Evolutionary conservation across 2,888 invertebrate species (phyloP).

Genomic region (Lasioglossum vierecki): DNA sequence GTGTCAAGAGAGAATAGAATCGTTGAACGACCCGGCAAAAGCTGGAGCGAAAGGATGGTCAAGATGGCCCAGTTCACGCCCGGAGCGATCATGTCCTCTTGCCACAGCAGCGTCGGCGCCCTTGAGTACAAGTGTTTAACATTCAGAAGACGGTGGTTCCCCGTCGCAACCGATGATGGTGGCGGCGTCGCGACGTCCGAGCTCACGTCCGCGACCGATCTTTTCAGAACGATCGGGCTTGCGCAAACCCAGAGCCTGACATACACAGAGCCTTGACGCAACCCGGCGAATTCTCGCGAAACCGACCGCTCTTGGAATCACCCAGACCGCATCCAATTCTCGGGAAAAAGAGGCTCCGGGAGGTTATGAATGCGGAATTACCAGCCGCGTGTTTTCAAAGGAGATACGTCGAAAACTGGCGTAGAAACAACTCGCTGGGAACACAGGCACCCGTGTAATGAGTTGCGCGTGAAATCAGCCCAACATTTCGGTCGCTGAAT

Average conservation of each 20-base stretch:
- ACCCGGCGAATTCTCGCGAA: slow-evolving; percentile 56
- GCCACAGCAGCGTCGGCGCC: slow-evolving; percentile 65
- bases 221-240: slow-evolving; percentile 79
- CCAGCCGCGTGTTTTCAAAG: slow-evolving; percentile 4
- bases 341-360: background rate
- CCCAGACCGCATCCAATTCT: slow-evolving; percentile 45
- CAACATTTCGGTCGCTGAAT: slow-evolving; percentile 32
- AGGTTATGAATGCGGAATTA: slow-evolving; percentile 7
- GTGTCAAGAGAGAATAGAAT: background rate
- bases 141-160: slow-evolving; percentile 70
- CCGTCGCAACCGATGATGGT: slow-evolving; percentile 40
- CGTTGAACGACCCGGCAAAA: background rate
- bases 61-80: slow-evolving; percentile 75
- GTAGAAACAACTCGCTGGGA: background rate
- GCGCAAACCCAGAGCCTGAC: slow-evolving; percentile 65
- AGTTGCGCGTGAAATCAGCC: slow-evolving; percentile 57
- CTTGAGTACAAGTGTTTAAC: slow-evolving; percentile 74
- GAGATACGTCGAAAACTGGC: slow-evolving; percentile 12
- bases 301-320: slow-evolving; percentile 10
- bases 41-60: slow-evolving; percentile 30
- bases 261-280: slow-evolving; percentile 55
- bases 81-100: slow-evolving; percentile 61
- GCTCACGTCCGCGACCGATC: slow-evolving; percentile 72
- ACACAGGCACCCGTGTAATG: slow-evolving; percentile 40
- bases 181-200: slow-evolving; percentile 50